These are phyloP conservation scores for Dynastes tityus DNA, from an alignment of 2,888 invertebrate species.

Conservation along the genomic window DNA sequence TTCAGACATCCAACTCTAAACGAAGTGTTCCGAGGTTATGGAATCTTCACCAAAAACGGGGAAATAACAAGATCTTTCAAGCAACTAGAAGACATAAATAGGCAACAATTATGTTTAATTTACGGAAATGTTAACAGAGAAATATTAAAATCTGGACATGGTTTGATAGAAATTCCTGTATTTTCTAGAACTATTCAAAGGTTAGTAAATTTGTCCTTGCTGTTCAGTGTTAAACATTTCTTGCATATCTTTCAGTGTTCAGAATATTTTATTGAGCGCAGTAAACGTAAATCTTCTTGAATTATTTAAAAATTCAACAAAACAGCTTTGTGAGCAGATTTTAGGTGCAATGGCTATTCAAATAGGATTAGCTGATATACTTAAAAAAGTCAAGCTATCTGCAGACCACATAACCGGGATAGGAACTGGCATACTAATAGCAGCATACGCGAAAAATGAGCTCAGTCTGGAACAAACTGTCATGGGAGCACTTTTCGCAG, in stretches of 20 bases:
- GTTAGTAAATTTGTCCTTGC: not conserved
- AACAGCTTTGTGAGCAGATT: constrained; percentile 28
- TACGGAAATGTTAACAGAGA: constrained; percentile 18
- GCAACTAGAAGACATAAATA: not conserved
- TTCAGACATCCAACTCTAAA: too few relatives aligned
- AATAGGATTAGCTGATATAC: constrained; percentile 68
- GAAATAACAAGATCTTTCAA: not conserved
- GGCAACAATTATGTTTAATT: constrained; percentile 16
- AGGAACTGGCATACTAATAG: constrained; percentile 92
- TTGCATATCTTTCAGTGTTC: too few relatives aligned
- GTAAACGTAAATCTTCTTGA: too few relatives aligned
- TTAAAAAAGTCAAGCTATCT: constrained; percentile 70
- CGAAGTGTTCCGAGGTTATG: not conserved
- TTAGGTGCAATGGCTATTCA: constrained; percentile 74
- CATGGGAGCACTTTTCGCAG: constrained; percentile 71
- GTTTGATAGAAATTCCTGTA: constrained; percentile 31
- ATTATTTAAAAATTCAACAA: not conserved
- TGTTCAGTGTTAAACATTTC: too few relatives aligned
- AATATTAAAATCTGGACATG: constrained; percentile 17
- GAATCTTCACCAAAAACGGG: constrained; percentile 11
- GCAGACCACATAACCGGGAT: constrained; percentile 73
- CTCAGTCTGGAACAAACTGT: constrained; percentile 85
- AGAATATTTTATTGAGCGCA: too few relatives aligned
- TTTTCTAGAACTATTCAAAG: constrained; percentile 41
- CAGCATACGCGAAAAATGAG: constrained; percentile 92